A percentile compares a stretch with the other conserved stretches of the same genome.
phyloP scores from a whole-genome alignment of 2,888 invertebrate genomes.

The Hemistola chrysoprasaria region DNA sequence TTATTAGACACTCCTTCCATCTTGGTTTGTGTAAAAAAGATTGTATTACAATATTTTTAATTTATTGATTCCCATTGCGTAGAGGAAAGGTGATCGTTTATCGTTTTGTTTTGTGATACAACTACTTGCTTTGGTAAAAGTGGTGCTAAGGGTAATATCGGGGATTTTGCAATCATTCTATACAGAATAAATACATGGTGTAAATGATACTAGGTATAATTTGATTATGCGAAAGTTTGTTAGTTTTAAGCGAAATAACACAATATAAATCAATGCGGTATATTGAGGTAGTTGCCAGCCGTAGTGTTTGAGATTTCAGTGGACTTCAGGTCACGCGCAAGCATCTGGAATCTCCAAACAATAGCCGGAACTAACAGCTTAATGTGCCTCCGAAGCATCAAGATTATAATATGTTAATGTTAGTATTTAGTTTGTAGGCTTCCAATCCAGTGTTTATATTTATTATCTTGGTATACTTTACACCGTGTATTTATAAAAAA shows the following conservation, averaged over 20 bases:
- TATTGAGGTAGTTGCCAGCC: too few species aligned
- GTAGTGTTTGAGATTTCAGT: too few species aligned
- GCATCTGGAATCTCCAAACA: too few species aligned
- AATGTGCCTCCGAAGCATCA: too few species aligned
- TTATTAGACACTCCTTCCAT: constrained; percentile 27
- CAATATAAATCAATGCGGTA: too few species aligned
- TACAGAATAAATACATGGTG: background rate
- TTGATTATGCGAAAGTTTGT: too few species aligned
- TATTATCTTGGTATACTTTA: background rate
- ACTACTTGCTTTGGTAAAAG: constrained; percentile 26
- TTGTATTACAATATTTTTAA: constrained; percentile 38
- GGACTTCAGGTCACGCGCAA: too few species aligned
- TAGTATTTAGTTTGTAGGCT: background rate
- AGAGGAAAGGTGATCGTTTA: constrained; percentile 38
- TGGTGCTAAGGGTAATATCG: constrained; percentile 46
- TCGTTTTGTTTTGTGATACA: constrained; percentile 49
- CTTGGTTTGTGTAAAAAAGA: constrained; percentile 34
- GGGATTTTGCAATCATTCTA: constrained; percentile 24
- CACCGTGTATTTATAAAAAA: background rate
- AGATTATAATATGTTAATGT: too few species aligned
- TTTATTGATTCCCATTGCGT: constrained; percentile 40
- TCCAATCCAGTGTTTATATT: background rate
- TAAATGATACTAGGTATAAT: background rate
- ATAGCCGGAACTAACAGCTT: too few species aligned
- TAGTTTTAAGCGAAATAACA: too few species aligned